Percentiles rank a stretch among this genome's conserved stretches.
Conservation (phyloP, 2,888 invertebrate species). For the Hylaea fasciaria region DNA sequence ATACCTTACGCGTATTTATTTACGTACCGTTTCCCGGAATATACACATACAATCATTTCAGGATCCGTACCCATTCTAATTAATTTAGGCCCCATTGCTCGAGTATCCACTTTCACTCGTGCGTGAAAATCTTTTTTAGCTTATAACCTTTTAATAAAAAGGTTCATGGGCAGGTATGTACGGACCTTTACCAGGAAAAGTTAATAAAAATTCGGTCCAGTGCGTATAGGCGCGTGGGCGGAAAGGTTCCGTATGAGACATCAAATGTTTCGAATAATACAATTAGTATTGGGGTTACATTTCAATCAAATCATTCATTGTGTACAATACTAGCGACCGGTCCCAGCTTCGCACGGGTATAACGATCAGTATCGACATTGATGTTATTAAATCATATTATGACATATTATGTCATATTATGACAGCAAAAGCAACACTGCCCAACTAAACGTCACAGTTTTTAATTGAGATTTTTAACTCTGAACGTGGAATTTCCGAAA, state of each 20-base stretch:
- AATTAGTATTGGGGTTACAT: no score
- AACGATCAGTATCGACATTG: no score
- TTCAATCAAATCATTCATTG: no score
- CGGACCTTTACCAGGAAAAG: slow-evolving; percentile 52
- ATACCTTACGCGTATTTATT: slow-evolving; percentile 12
- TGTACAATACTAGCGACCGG: no score
- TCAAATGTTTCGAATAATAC: no score
- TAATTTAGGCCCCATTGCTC: slow-evolving; percentile 50
- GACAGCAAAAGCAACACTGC: no score
- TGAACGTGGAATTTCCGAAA: no score
- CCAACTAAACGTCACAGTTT: no score
- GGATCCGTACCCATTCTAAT: slow-evolving; percentile 50
- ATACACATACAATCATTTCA: slow-evolving; percentile 30
- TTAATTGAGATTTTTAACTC: no score
- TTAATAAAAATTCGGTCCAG: slow-evolving; percentile 51
- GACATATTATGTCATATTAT: no score
- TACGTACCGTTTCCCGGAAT: slow-evolving; percentile 22
- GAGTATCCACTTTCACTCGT: slow-evolving; percentile 51
- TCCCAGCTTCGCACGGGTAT: no score
- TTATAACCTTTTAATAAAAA: slow-evolving; percentile 60
- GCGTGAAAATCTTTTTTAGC: slow-evolving; percentile 53
- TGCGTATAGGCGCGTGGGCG: background rate
- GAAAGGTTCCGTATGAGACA: slow-evolving; percentile 18
- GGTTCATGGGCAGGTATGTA: slow-evolving; percentile 44
- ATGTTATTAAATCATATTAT: no score